Base-by-base conservation (phyloP, 1,140 invertebrate species). In the Rhizoglyphus robini region DNA sequence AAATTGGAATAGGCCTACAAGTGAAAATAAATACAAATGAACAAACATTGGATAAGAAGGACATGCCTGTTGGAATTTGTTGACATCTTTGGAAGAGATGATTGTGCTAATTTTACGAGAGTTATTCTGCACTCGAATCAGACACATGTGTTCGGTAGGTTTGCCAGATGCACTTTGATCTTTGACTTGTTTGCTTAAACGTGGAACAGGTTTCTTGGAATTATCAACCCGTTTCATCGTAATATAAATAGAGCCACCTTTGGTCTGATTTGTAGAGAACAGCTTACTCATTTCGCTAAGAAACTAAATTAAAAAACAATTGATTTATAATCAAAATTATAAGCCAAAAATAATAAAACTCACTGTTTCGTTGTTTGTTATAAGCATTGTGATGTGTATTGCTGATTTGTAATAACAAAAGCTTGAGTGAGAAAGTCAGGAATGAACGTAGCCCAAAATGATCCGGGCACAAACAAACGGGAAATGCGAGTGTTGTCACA, bases 51-150 rank as follows among this genome's bases (percentile, higher is more conserved):
- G 11, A 36, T 66, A 30, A 18, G 65, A 66, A 30, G 36, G 2
- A 34, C 65, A 54, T 51, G 54, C 66, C 20, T 68, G 32, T 67
- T 69, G 68, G 32, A 69, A 69, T 65, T 67, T 67, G 61, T 67
- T 69, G 4, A 69, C 36, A 51, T 69, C 68, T 49, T 64, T 69
- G 41, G 60, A 8, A 11, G 20, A 18, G 20, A 69, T 38, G 11
- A 64, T 48, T n/a, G 65, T 69, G 20, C 59, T 63, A 20, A 69
- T 69, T 25, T 69, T 69, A 31, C 62, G 59, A 18, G 49, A 41
- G n/a, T 34, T 34, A 13, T 51, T 59, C 15, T 47, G 32, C 11
- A 68, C 68, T 30, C 68, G 49, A 34, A 69, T 34, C 15, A 69
- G 46, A 51, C 68, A 69, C 32, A 49, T 64, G 38, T 67, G 18